Conservation (phyloP, 2,113 vertebrate species). For the Brachyhypopomus gauderio region DNA sequence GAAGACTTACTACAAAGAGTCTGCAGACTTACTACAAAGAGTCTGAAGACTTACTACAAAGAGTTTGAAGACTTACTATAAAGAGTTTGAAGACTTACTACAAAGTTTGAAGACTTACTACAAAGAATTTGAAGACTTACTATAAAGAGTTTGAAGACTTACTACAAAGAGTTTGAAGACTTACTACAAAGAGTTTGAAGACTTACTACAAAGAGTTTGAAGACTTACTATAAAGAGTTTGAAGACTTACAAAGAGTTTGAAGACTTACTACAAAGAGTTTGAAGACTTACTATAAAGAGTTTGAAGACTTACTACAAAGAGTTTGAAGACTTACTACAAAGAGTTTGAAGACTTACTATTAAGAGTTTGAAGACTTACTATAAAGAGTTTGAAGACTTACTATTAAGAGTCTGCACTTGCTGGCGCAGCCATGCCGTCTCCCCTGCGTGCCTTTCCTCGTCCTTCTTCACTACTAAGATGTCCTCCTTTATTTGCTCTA, state of each 20-base stretch:
- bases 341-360: too few relatives aligned
- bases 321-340: conserved; percentile 53
- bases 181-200: conserved; percentile 57
- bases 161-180: conserved; percentile 56
- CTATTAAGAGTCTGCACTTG: conserved; percentile 55
- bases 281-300: conserved; percentile 58
- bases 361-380: conserved; percentile 61
- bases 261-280: conserved; percentile 58
- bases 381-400: conserved; percentile 56
- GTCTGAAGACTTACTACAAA: conserved; percentile 58
- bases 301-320: conserved; percentile 59
- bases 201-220: conserved; percentile 59
- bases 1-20: conserved; percentile 58
- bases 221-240: conserved; percentile 59
- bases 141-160: conserved; percentile 52
- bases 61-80: too few relatives aligned
- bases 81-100: conserved; percentile 58
- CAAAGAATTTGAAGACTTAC: conserved; percentile 59
- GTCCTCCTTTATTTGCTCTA: conserved; percentile 60
- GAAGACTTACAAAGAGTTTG: too few relatives aligned
- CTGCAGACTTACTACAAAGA: conserved; percentile 60
- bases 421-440: conserved; percentile 36
- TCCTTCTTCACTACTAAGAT: conserved; percentile 58
- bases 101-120: conserved; percentile 58
- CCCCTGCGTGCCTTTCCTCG: conserved; percentile 46